Base-by-base conservation (phyloP, 2,888 invertebrate species). In the Mycogona germanica region DNA sequence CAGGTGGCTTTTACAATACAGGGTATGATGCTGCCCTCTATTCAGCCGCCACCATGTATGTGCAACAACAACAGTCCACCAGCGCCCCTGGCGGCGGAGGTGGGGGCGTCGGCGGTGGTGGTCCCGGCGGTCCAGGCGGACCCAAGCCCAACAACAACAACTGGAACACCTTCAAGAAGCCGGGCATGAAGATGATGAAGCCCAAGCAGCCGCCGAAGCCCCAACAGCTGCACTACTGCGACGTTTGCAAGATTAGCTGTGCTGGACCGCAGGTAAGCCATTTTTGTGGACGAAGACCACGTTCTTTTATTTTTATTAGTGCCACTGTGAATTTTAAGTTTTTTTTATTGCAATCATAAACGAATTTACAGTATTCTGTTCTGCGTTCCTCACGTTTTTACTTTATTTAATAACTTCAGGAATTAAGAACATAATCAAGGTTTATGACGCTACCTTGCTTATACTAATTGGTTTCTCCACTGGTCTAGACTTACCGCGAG, bases 221-320 rank as follows among this genome's bases (percentile, higher is more conserved):
- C 29, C 89, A 91, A 68, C 89, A 92, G 68, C 75, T 96, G 60
- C 95, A 95, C 72, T 98, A 96, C 73, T 98, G 97, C 70, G 96
- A 98, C 71, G 92, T 96, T 14, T 98, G 98, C 73, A 96, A 97
- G 73, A 96, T 97, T 66, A 95, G 93, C 66, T 96, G 92, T 72
- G 92, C 91, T 59, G 92, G 92, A 0, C 89, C 89, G 3, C 88
- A 88, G 77, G 81, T 81, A 60, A 42, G 28, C 21, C 14, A 14
- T 14, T 12, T 1, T 35, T 44, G 35, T 23, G 46, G 17, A 26
- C 12, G 45, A 19, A 14, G 12, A 51, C 12, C n/a, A n/a, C n/a
- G n/a, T n/a, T n/a, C n/a, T n/a, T n/a, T n/a, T n/a, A n/a, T n/a
- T n/a, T n/a, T n/a, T n/a, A n/a, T n/a, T n/a, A n/a, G n/a, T n/a